phyloP scores from a whole-genome alignment of 2,113 vertebrate species.

The Calypte anna region DNA sequence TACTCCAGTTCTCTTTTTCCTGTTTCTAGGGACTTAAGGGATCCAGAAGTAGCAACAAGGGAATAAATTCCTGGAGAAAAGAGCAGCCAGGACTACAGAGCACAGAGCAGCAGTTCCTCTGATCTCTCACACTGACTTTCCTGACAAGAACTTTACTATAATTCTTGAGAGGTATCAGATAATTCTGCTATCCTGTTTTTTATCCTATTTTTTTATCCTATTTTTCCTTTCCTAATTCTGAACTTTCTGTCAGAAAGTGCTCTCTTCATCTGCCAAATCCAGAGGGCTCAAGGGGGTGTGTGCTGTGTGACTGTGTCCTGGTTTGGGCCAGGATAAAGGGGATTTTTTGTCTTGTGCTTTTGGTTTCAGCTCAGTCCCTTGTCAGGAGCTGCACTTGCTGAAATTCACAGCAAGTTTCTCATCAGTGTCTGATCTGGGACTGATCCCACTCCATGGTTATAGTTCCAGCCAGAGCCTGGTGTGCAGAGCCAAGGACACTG shows the following conservation, averaged over 20 bases:
- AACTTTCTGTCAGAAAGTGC: neutral
- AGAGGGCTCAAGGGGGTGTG: neutral
- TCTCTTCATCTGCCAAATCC: neutral
- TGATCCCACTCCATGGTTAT: too few species aligned
- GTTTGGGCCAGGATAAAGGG: too few species aligned
- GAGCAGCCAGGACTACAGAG: neutral
- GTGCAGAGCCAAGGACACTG: too few species aligned
- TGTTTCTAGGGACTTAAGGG: neutral
- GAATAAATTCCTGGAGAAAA: neutral
- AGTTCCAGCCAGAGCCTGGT: too few species aligned
- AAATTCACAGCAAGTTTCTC: too few species aligned
- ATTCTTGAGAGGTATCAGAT: neutral
- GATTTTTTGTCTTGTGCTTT: too few species aligned
- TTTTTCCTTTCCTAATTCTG: accelerated
- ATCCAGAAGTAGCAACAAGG: neutral
- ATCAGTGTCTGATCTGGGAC: too few species aligned
- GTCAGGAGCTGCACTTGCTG: too few species aligned
- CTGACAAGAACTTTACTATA: neutral
- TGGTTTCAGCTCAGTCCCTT: too few species aligned
- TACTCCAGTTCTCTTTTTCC: neutral
- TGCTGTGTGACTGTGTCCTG: too few species aligned
- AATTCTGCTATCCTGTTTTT: neutral
- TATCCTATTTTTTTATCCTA: too few species aligned
- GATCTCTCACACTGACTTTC: neutral
- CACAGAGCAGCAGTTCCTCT: neutral